Evolutionary conservation across 2,888 invertebrate species (phyloP).

Genomic region (Cetonia aurata): DNA sequence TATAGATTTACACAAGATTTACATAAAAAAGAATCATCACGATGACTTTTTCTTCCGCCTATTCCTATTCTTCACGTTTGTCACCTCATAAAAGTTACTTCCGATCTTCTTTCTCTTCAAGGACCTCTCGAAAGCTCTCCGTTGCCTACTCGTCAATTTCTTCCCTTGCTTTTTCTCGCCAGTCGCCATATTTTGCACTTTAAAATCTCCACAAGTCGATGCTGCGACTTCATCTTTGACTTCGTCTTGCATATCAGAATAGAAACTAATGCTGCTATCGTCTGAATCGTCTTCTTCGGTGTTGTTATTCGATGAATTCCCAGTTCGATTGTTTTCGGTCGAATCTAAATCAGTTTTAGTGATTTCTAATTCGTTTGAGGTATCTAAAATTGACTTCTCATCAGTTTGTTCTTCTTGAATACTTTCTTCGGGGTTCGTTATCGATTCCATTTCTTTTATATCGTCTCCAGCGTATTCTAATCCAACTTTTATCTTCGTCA

Average conservation of each 20-base stretch:
- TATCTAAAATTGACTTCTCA: conserved; percentile 1
- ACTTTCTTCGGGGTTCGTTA: conserved; percentile 41
- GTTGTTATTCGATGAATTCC: conserved; percentile 21
- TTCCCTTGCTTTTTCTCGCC: conserved; percentile 60
- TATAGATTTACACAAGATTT: conserved; percentile 8
- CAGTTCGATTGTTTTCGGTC: conserved; percentile 32
- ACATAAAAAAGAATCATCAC: neutral
- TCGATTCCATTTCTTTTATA: conserved; percentile 71
- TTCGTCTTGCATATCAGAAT: conserved; percentile 75
- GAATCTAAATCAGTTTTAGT: neutral
- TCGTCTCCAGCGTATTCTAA: conserved; percentile 67
- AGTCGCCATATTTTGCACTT: conserved; percentile 63
- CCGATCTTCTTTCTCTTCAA: conserved; percentile 85
- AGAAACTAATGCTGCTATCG: conserved; percentile 71
- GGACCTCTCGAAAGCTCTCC: conserved; percentile 80
- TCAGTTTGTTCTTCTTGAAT: no score
- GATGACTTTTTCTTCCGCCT: conserved; percentile 74
- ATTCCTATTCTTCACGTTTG: conserved; percentile 91
- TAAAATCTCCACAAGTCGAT: conserved; percentile 67
- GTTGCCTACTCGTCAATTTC: conserved; percentile 82
- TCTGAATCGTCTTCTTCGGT: conserved; percentile 53
- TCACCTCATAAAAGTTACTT: conserved; percentile 89
- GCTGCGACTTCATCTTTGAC: conserved; percentile 66
- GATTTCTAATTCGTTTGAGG: neutral
- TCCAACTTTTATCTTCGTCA: conserved; percentile 83